Conservation (phyloP, 2,113 vertebrate genomes). For the Panthera tigris region DNA sequence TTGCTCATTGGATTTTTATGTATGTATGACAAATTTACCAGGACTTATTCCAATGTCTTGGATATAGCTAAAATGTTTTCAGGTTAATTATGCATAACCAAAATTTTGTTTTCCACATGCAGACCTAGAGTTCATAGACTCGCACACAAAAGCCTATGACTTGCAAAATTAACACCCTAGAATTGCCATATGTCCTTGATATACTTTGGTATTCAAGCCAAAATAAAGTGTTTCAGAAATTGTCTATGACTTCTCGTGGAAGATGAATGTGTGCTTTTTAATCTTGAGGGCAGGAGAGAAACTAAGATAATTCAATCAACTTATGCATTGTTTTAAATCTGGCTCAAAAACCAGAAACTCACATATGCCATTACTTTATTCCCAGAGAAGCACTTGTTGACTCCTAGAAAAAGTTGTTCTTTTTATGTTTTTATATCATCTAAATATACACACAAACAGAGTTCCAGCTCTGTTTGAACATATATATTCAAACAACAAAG, state of each 20-base stretch:
- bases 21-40: not conserved
- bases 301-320: not conserved
- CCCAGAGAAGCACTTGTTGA: not conserved
- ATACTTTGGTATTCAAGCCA: not conserved
- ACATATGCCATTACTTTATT: slow-evolving; percentile 20
- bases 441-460: not conserved
- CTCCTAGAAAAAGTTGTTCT: not conserved
- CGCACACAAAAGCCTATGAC: not conserved
- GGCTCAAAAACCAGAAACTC: not conserved
- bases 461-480: not conserved
- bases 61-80: not conserved
- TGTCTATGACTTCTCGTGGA: slow-evolving; percentile 19
- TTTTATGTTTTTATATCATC: not conserved
- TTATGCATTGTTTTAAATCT: slow-evolving; percentile 14
- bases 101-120: not conserved
- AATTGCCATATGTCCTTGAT: not conserved
- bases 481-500: not conserved
- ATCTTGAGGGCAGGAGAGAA: not conserved
- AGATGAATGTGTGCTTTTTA: slow-evolving; percentile 43
- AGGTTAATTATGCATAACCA: not conserved
- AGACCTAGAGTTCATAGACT: not conserved
- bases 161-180: not conserved
- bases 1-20: not conserved
- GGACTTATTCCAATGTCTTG: not conserved
- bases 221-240: not conserved